Base-by-base conservation (phyloP, 2,113 vertebrate species). In the Triplophysa tibetana region DNA sequence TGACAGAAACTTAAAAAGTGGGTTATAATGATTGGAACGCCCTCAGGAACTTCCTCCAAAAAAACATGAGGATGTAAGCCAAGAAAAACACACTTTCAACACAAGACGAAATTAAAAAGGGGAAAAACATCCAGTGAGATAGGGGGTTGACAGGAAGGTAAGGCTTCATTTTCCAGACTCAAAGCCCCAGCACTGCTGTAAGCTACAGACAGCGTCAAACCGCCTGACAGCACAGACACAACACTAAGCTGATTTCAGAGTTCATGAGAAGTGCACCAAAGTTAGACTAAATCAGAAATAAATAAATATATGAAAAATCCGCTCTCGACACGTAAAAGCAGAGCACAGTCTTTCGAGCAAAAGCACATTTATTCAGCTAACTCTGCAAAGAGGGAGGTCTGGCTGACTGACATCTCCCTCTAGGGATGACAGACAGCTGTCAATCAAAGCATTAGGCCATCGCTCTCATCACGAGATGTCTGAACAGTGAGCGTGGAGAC, bases 341-440 rank as follows among this genome's bases (percentile, higher is more conserved):
- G 23, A 24, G 10, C 77, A 12, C 56, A 41, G 14, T 12, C 68
- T 38, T 45, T 19, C 50, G 17, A 38, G 50, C 54, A 52, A 17
- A 62, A 3, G 63, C 8, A n/a, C 24, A 24, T 5, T 69, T 45
- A 17, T 60, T 54, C 10, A 29, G 17, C 7, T 23, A 13, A 14
- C n/a, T 41, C 19, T 45, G 72, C 19, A 67, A 48, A 29, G n/a
- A 48, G 43, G 60, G 68, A 2, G 67, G 68, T 78, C 75, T 68
- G 63, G 9, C 16, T 70, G 75, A 82, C 62, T 23, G 75, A 73
- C 16, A 60, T 45, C 13, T 66, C n/a, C 61, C 61, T 24, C 41
- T 29, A 60, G 78, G 33, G 33, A 73, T 60, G 78, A 80, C 54
- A 75, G 81, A 72, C 75, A 74, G 74, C 52, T 84, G 83, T 75